Base-by-base conservation (phyloP, 2,113 vertebrate genomes). In the Sander lucioperca region DNA sequence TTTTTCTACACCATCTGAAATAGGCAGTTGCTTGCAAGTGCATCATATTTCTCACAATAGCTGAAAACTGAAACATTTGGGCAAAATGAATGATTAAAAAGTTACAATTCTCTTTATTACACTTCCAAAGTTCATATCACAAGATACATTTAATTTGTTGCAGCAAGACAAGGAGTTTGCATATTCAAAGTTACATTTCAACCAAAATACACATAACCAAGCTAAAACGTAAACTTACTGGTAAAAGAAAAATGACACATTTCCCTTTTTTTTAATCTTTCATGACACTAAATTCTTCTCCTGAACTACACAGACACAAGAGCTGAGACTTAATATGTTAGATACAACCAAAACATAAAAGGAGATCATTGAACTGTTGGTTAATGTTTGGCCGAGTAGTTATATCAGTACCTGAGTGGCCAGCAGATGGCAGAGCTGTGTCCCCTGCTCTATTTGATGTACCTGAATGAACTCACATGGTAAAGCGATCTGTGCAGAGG, bases 341-440 rank as follows among this genome's bases (percentile, higher is more conserved):
- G 47, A 56, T 0, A 23, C 50, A 58, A 50, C 47, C 2, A 53
- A 57, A 30, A 58, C 43, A 51, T 2, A 33, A 33, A 59, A 25
- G 4, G 18, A 23, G 13, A 47, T 27, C 4, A 18, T 30, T 8
- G 54, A 45, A 47, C 8, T 72, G 21, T 19, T 6, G 23, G 47
- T 68, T 23, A 23, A 63, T 14, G 15, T 43, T 50, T 15, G 36
- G 36, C 36, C 16, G 36, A 56, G 30, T 2, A 16, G 23, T 65
- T 18, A 53, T 1, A 9, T 63, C 2, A 54, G 11, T 27, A 30
- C 62, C 70, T 57, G 10, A 39, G 48, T 56, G 47, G 50, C 73
- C 77, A 86, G 45, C 78, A 86, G 67, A 33, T 75, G 75, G 82
- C 82, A 86, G 76, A 39, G 18, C 6, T 58, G 63, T 58, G 30